A percentile compares a stretch with the other conserved stretches of the same genome.
phyloP scores from a whole-genome alignment of 2,888 invertebrate genomes.

The Parnassius apollo region DNA sequence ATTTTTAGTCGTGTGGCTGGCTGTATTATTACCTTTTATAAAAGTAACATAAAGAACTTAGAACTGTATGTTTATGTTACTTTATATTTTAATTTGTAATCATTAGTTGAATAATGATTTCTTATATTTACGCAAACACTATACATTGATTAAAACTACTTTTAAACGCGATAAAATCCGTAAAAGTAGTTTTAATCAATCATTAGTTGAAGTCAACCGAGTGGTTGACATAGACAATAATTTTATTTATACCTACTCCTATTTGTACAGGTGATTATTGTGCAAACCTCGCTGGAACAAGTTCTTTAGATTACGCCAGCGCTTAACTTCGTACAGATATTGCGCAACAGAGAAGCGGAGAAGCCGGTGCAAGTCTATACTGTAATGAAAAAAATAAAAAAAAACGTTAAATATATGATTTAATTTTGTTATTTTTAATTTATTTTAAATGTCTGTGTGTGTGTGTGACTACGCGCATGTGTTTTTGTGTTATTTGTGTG shows the following conservation, averaged over 20 bases:
- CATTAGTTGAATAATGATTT: not conserved
- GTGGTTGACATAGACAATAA: conserved; percentile 35
- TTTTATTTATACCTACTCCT: conserved; percentile 25
- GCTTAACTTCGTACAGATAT: conserved; percentile 38
- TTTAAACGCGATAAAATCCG: too few species aligned
- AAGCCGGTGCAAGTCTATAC: conserved; percentile 15
- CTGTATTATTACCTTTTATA: too few species aligned
- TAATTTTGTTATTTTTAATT: not conserved
- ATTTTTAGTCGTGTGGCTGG: too few species aligned
- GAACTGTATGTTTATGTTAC: too few species aligned
- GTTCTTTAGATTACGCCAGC: conserved; percentile 44
- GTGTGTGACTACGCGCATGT: too few species aligned
- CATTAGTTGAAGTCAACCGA: not conserved
- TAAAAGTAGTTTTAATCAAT: too few species aligned
- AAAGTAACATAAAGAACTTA: too few species aligned
- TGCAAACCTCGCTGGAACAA: conserved; percentile 50
- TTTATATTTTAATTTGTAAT: too few species aligned
- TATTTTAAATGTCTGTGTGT: not conserved
- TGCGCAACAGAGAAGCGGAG: conserved; percentile 25
- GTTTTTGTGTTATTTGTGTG: too few species aligned
- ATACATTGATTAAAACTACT: too few species aligned
- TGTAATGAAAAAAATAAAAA: conserved; percentile 7
- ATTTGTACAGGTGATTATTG: conserved; percentile 47
- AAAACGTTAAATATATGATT: not conserved
- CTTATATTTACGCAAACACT: too few species aligned